Conservation (phyloP, 2,888 invertebrate species). For the Trichogramma evanescens region DNA sequence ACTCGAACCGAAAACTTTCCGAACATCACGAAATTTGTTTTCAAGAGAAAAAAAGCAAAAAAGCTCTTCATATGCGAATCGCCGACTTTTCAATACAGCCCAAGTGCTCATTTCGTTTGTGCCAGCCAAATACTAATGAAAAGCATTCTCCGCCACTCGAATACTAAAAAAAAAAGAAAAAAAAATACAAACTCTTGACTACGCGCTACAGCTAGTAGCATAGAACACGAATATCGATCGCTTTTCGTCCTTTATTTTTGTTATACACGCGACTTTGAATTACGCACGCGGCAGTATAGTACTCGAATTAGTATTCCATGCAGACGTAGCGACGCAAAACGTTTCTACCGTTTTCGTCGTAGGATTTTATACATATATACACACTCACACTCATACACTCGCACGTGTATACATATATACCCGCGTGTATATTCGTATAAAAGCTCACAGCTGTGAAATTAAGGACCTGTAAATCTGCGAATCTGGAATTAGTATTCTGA, state of each 20-base stretch:
- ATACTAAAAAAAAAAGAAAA: not conserved
- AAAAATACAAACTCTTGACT: not conserved
- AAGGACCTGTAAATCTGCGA: constrained; percentile 43
- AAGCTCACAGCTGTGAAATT: constrained; percentile 32
- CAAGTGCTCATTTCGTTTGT: not conserved
- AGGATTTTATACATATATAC: no score
- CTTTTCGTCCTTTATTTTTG: not conserved
- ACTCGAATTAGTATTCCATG: constrained; percentile 35
- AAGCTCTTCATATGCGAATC: not conserved
- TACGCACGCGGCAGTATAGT: constrained; percentile 4
- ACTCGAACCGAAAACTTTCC: no score
- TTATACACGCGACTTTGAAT: constrained; percentile 11
- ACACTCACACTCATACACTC: no score
- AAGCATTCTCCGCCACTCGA: not conserved
- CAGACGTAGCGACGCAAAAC: constrained; percentile 19
- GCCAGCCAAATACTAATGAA: not conserved
- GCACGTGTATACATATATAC: no score
- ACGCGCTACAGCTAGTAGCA: no score
- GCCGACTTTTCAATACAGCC: constrained; percentile 6
- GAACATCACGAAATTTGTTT: not conserved
- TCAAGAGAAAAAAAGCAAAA: not conserved
- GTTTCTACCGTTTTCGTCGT: no score
- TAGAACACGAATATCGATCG: constrained; percentile 6
- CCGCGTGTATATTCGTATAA: no score
- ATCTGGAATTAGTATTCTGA: constrained; percentile 44